These are phyloP conservation scores for Campoletis sonorensis DNA, from an alignment of 1,140 invertebrate genomes.

Conservation along the genomic window DNA sequence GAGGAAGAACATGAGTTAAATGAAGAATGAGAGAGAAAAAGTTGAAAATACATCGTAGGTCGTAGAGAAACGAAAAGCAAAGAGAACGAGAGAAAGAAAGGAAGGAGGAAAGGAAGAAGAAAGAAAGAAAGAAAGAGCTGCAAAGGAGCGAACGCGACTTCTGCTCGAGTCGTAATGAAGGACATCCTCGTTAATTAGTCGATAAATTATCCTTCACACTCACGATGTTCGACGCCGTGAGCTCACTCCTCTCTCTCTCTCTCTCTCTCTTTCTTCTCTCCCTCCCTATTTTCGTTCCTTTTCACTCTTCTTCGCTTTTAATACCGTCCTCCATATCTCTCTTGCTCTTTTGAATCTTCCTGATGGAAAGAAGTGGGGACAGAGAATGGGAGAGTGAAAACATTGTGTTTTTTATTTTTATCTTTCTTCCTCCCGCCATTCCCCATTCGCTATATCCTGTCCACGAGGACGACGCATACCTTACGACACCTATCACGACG, in stretches of 20 bases:
- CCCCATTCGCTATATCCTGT: conserved; percentile 36
- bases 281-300: no score
- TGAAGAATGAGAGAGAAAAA: conserved; percentile 23
- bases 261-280: background rate
- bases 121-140: conserved; percentile 43
- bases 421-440: conserved; percentile 23
- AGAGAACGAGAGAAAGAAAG: conserved; percentile 14
- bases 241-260: conserved; percentile 28
- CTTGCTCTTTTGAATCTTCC: background rate
- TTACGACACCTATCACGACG: conserved; percentile 53
- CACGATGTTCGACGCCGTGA: conserved; percentile 63
- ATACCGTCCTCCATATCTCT: conserved; percentile 12
- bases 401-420: conserved; percentile 28
- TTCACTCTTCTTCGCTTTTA: conserved; percentile 25
- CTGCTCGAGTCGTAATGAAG: conserved; percentile 74
- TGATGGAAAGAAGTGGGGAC: conserved; percentile 13
- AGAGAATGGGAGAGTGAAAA: conserved; percentile 23
- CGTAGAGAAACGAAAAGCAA: background rate
- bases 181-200: conserved; percentile 77
- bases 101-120: background rate
- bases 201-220: conserved; percentile 75
- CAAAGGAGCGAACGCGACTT: conserved; percentile 61
- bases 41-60: conserved; percentile 9
- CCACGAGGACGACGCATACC: conserved; percentile 23
- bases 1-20: background rate